Conservation (phyloP, 2,797 vertebrate genomes). For the Mormyrops boulengeri region DNA sequence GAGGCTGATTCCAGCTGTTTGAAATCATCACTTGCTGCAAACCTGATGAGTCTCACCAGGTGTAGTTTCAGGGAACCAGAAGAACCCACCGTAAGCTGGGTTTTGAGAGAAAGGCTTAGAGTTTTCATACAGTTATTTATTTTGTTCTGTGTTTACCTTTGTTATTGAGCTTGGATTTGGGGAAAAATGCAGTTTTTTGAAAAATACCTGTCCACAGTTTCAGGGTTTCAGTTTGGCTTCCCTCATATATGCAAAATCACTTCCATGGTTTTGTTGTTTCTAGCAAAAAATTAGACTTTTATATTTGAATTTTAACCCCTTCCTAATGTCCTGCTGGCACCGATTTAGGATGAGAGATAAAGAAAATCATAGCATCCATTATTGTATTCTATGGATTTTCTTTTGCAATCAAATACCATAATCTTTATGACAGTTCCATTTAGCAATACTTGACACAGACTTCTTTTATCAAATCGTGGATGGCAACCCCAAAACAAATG, state of each 20-base stretch:
- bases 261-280: neutral
- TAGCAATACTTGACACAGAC: no score
- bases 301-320: neutral
- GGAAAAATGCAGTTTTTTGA: neutral
- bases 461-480: no score
- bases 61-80: neutral
- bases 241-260: neutral
- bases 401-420: no score
- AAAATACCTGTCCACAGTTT: neutral
- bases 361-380: no score
- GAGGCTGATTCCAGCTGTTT: constrained; percentile 21
- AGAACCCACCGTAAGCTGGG: neutral
- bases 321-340: neutral
- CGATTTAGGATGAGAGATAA: neutral
- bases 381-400: no score
- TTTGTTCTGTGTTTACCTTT: neutral
- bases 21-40: constrained; percentile 20
- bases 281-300: neutral
- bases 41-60: constrained; percentile 19
- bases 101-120: neutral
- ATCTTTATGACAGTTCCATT: no score
- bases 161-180: neutral
- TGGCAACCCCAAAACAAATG: no score
- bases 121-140: neutral
- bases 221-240: neutral